Evolutionary conservation across 2,888 invertebrate species (phyloP), one percentile per base, ranked within the genome.

Genomic region (Polyommatus icarus): DNA sequence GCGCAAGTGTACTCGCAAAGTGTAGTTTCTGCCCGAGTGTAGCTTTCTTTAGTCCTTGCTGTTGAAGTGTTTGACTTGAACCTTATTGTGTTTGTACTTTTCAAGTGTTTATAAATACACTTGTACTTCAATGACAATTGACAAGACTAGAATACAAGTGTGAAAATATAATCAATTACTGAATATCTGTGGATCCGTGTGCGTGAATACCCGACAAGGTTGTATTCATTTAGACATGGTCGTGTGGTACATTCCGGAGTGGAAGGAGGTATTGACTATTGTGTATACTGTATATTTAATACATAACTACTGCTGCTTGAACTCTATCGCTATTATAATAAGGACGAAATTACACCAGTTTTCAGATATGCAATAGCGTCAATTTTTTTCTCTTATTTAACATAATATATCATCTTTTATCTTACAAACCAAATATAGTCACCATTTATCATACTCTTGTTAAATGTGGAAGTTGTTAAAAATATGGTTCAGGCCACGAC

Each of bases 201-300:
- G 67, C 18, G 67, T 67, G 67, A 67, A 29, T 29, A 67, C 29
- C 29, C 20, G 20, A 15, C 67, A 67, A 67, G 67, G 67, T 67
- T 67, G 29, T 29, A 67, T 67, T 67, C 79, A 76, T 71, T 73
- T 78, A 78, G 88, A 87, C 83, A 89, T 90, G 90, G 89, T 88
- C 80, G 84, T 87, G 83, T 89, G 89, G 90, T 89, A 89, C 82
- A 84, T 86, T 77, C 83, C 82, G 73, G 86, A 87, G 75, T 83
- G 80, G 78, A 82, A 83, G 77, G 84, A 89, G 89, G 89, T 89
- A 84, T 32, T 54, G 29, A n/a, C n/a, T n/a, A n/a, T n/a, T n/a
- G n/a, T n/a, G n/a, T n/a, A n/a, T n/a, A n/a, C n/a, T 46, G 18
- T 18, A 54, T 18, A 18, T 18, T 54, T 5, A 4, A 18, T 54